Evolutionary conservation across 2,797 vertebrate species (phyloP), one percentile per base, ranked within the genome.

Genomic region (Sternarchorhynchus goeldii): DNA sequence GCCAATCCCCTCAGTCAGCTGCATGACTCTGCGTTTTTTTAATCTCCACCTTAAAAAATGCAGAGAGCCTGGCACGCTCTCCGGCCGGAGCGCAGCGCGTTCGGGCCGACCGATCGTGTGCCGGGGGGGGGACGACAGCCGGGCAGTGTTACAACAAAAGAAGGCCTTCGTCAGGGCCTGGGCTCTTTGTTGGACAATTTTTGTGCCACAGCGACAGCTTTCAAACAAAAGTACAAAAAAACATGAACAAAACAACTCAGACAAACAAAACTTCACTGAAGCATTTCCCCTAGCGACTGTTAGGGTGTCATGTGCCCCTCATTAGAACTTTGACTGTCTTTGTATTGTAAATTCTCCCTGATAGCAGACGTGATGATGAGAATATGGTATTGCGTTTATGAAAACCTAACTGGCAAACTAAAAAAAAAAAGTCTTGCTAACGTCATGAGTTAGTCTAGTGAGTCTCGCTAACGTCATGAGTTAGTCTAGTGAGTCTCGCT

Each of bases 11-110:
- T 78, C 73, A 62, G 69, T 75, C 76, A 75, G 62, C 63, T 55
- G 41, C 78, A 81, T 83, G 79, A 82, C 67, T 85, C 77, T 73
- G 83, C 85, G 80, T 85, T 85, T 82, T 69, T 41, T 21, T 83
- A 77, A 81, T 62, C 57, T 57, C 56, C 55, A 67, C 62, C 45
- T n/a, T 71, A 66, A 70, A 81, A 87, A 82, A 77, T 80, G 82
- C 73, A 59, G 62, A 36, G 32, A 78, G 18, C 59, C 59, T 60
- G 59, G 63, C 71, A 78, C 77, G 69, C 59, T 80, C 50, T 62
- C 64, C 36, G 63, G 34, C n/a, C 25, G 12, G 57, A 63, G 57
- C 21, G 1, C 2, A 62, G 39, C 56, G 17, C 14, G 25, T 3
- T 73, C 34, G 39, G 17, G 12, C n/a, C 17, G 4, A 65, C 70